Percentiles rank a stretch among this genome's conserved stretches.
phyloP scores from a whole-genome alignment of 2,113 vertebrate genomes.

The Paradoxurus hermaphroditus region DNA sequence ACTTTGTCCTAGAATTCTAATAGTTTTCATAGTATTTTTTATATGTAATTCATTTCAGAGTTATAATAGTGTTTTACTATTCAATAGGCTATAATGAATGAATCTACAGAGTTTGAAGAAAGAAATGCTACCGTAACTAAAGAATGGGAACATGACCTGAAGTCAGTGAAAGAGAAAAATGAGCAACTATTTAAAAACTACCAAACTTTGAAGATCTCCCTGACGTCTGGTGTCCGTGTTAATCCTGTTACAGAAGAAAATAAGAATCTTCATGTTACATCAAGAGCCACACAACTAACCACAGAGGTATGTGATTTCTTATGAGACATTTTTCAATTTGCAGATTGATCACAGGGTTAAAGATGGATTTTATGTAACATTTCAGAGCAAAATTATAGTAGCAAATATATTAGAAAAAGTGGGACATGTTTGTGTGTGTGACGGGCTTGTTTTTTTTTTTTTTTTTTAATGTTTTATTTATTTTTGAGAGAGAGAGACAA shows the following conservation, averaged over 20 bases:
- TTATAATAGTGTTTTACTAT: neutral
- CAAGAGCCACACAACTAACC: constrained; percentile 66
- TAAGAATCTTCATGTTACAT: constrained; percentile 33
- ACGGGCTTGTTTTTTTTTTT: neutral
- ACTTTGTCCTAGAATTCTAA: neutral
- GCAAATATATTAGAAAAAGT: neutral
- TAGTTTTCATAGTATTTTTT: neutral
- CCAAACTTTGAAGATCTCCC: constrained; percentile 38
- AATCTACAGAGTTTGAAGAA: constrained; percentile 67
- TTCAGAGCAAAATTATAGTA: neutral
- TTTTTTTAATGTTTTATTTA: too few relatives aligned
- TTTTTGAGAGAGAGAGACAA: too few relatives aligned
- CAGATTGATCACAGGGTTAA: neutral
- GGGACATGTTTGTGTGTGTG: neutral
- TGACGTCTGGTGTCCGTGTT: neutral
- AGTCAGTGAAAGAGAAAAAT: constrained; percentile 70
- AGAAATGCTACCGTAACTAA: constrained; percentile 40
- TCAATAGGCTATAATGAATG: constrained; percentile 63
- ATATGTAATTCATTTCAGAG: neutral
- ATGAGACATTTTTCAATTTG: neutral
- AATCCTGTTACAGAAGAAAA: constrained; percentile 63
- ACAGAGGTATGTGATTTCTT: constrained; percentile 70
- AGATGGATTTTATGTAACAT: neutral
- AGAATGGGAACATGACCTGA: constrained; percentile 68
- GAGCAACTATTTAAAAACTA: constrained; percentile 60